Evolutionary conservation across 1,140 invertebrate species (phyloP), one percentile per base, ranked within the genome.

Genomic region (Ceratosolen solmsi): DNA sequence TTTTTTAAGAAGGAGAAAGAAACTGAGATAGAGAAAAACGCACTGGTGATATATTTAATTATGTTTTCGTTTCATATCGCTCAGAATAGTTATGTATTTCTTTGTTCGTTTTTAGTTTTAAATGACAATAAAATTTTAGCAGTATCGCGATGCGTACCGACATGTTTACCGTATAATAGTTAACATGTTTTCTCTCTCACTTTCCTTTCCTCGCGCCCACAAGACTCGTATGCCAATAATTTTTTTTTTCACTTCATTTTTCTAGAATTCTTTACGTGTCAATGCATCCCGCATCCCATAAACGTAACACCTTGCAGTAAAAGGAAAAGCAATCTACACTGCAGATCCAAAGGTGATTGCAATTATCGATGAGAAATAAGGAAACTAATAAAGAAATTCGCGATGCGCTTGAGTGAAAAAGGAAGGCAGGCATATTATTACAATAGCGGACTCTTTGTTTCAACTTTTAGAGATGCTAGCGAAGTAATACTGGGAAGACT

Each of bases 401-500:
- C 46, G 65, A 65, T 17, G 79, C 51, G 60, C 63, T 80, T 27
- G 51, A 58, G 25, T 78, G 60, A 17, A 72, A 75, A 56, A 78
- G 30, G 51, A 78, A 78, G 54, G 36, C n/a, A 70, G 79, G 68
- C 76, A n/a, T 63, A 30, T 49, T 41, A 41, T 56, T 72, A 60
- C 36, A 49, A 73, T 65, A 80, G 30, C 60, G 58, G 70, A 76
- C 65, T 56, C 36, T 77, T 77, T 36, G 58, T 46, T 77, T n/a
- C 30, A 49, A 80, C 54, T 54, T 72, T 65, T 3, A 58, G 49
- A 60, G 72, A 82, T 68, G 74, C 80, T 82, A 73, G 30, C 54
- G 38, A 78, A 78, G 65, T 84, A 84, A 84, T 79, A 65, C 51
- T 74, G 70, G 74, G 75, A 82, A 82, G 73, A 82, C 75, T 77